Percentiles rank a stretch among this genome's conserved stretches.
These are phyloP conservation scores for Hyla sarda DNA, from an alignment of 2,113 vertebrate species.

Conservation along the genomic window DNA sequence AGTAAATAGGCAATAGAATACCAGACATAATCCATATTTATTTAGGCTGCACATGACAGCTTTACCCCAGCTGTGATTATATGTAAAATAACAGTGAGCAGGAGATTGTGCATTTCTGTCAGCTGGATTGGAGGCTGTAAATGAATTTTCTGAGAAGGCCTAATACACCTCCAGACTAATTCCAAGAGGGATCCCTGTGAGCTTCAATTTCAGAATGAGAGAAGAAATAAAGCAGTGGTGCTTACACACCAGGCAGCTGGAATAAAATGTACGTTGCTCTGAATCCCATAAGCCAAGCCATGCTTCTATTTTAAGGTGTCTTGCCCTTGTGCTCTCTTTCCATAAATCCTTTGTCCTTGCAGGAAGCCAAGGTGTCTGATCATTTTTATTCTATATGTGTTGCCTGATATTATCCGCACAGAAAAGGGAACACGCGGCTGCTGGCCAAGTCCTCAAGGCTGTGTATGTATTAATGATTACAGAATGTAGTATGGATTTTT, in stretches of 20 bases:
- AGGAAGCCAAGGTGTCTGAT: constrained; percentile 46
- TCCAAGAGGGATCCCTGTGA: constrained; percentile 21
- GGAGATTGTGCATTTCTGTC: not conserved
- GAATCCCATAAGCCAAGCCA: constrained; percentile 34
- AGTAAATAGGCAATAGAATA: not conserved
- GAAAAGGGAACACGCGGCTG: constrained; percentile 11
- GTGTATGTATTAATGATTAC: constrained; percentile 56
- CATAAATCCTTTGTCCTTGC: constrained; percentile 52
- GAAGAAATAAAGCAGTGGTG: not conserved
- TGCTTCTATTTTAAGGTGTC: constrained; percentile 42
- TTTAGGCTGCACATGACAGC: not conserved
- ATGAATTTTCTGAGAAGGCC: constrained; percentile 4
- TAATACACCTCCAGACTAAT: not conserved
- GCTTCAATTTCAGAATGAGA: constrained; percentile 27
- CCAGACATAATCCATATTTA: not conserved
- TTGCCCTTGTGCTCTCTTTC: constrained; percentile 22
- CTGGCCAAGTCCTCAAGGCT: constrained; percentile 48
- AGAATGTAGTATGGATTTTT: constrained; percentile 51
- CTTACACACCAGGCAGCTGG: constrained; percentile 2
- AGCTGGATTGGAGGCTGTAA: no score
- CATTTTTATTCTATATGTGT: constrained; percentile 39
- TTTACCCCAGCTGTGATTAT: not conserved
- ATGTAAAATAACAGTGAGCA: constrained; percentile 2
- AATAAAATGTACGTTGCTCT: not conserved
- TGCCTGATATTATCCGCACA: constrained; percentile 41